A percentile compares a stretch with the other conserved stretches of the same genome.
These are phyloP conservation scores for Grammomys surdaster DNA, from an alignment of 2,113 vertebrate genomes.

Conservation along the genomic window DNA sequence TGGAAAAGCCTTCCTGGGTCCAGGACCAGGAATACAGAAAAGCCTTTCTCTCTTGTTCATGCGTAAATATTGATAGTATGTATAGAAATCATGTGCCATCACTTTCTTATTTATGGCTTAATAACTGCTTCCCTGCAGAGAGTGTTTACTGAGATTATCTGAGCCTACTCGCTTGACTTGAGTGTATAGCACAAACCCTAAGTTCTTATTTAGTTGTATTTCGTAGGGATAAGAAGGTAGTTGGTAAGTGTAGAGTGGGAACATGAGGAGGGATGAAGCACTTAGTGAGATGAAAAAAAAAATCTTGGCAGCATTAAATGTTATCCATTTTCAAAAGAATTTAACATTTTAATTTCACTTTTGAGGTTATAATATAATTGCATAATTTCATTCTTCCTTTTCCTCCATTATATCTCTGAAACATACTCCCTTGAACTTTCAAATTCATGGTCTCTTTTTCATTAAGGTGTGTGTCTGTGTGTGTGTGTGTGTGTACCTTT, in stretches of 20 bases:
- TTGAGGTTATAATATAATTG: background rate
- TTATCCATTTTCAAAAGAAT: background rate
- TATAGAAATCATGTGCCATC: background rate
- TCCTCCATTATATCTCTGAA: background rate
- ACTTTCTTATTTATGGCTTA: background rate
- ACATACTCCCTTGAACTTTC: background rate
- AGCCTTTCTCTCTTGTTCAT: background rate
- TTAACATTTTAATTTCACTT: background rate
- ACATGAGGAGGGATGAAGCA: background rate
- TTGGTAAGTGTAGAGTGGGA: background rate
- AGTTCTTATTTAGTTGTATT: background rate
- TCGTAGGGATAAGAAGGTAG: background rate
- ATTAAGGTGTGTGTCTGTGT: background rate
- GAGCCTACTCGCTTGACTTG: background rate
- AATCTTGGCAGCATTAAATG: background rate
- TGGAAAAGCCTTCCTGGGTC: background rate
- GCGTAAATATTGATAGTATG: background rate
- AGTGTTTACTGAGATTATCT: background rate
- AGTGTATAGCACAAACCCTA: background rate
- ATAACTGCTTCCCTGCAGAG: too few relatives aligned
- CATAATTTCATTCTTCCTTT: background rate
- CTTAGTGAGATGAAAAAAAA: background rate
- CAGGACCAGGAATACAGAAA: background rate
- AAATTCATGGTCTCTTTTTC: background rate
- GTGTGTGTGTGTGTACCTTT: background rate